Conservation (phyloP, 2,113 vertebrate species). For the Gnathonemus echidnorhynchus region DNA sequence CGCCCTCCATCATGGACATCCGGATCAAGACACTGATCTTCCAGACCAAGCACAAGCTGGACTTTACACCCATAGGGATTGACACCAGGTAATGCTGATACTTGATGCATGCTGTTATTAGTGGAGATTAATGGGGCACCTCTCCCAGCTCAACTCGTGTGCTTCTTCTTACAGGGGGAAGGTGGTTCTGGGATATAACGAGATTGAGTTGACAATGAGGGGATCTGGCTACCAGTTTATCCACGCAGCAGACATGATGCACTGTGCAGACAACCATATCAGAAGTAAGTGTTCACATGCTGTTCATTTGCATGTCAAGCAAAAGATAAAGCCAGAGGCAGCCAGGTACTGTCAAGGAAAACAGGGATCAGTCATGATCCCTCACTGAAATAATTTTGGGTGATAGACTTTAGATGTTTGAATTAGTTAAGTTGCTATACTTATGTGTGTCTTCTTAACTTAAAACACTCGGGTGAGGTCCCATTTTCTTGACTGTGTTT, state of each 20-base stretch:
- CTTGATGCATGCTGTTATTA: not conserved
- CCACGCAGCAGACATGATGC: slow-evolving; percentile 65
- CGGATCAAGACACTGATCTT: slow-evolving; percentile 59
- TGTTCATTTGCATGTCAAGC: not conserved
- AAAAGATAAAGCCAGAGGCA: not conserved
- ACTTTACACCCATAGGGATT: slow-evolving; percentile 59
- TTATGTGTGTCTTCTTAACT: not conserved
- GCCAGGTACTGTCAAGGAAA: not conserved
- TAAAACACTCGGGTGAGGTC: not conserved
- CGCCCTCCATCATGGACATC: slow-evolving; percentile 62
- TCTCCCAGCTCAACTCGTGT: not conserved
- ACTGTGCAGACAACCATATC: slow-evolving; percentile 65
- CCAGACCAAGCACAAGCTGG: slow-evolving; percentile 67
- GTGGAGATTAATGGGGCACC: not conserved
- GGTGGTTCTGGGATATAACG: slow-evolving; percentile 64
- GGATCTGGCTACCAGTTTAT: slow-evolving; percentile 72
- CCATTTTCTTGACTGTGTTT: not conserved
- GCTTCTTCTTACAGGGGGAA: slow-evolving; percentile 46
- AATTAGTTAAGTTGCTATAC: not conserved
- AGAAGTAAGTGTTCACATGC: slow-evolving; percentile 51
- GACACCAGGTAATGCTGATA: slow-evolving; percentile 51
- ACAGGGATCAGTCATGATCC: not conserved
- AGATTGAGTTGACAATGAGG: slow-evolving; percentile 57
- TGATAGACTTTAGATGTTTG: not conserved
- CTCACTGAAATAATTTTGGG: not conserved